Conservation (phyloP, 2,797 vertebrate species). For the Eulemur coronatus region DNA sequence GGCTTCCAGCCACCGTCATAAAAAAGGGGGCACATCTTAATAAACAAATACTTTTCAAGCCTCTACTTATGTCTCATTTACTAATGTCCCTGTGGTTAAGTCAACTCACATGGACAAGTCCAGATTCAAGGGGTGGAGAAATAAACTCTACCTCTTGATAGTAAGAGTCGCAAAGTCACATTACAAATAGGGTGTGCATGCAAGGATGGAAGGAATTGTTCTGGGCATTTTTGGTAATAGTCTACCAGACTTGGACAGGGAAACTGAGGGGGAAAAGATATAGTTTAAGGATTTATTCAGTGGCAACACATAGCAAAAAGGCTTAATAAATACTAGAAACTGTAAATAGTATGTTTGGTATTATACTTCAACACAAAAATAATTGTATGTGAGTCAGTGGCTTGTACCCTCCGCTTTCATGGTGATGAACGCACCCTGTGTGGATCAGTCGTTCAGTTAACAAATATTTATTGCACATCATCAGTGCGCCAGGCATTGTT, state of each 20-base stretch:
- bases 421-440: neutral
- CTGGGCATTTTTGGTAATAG: neutral
- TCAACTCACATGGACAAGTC: neutral
- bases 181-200: neutral
- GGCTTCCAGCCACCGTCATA: neutral
- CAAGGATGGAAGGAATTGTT: neutral
- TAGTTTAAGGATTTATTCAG: neutral
- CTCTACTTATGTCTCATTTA: neutral
- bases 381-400: neutral
- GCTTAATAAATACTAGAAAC: neutral
- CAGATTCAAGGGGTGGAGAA: neutral
- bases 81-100: neutral
- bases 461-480: neutral
- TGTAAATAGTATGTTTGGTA: neutral
- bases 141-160: neutral
- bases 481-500: neutral
- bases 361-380: neutral
- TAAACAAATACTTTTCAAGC: neutral
- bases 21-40: neutral
- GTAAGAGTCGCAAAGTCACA: neutral
- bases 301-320: neutral
- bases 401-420: neutral
- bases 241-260: neutral
- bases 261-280: neutral
- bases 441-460: neutral